Evolutionary conservation across 2,797 vertebrate species (phyloP), one percentile per base, ranked within the genome.

Genomic region (Melanogrammus aeglefinus): DNA sequence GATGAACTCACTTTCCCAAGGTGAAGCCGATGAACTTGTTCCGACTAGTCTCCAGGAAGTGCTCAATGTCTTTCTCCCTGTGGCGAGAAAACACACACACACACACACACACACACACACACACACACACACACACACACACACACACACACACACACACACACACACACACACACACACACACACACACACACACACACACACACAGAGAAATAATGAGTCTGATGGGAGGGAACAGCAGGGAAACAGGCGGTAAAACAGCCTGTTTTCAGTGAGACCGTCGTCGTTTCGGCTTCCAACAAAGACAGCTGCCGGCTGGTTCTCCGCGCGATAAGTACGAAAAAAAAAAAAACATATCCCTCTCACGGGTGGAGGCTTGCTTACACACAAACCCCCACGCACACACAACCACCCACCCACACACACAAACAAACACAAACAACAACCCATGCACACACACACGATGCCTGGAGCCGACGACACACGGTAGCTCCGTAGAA

Each of bases 1-100:
- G 5, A 38, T 73, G 47, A 73, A 96, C 97, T 93, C 91, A 99
- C 98, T 95, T 97, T 75, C 97, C 97, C 83, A 99, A 89, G 0
- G 97, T 98, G 82, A 99, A 99, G 31, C 98, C 98, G 0, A 99
- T 98, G 93, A 99, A 99, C 87, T 99, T 99, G 93, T 97, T 97
- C 77, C 97, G 95, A 86, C 97, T 99, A 0, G 94, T 96, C 86
- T 99, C 97, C 63, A 99, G 93, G 88, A 99, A 99, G 79, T 97
- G 95, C 85, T 99, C 97, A 0, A 99, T 99, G 91, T 99, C 98
- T 70, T 97, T 98, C 92, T 99, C 97, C 87, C 98, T 99, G 93
- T 82, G 82, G 75, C 84, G 16, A 77, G 72, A 84, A 29, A 70
- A 51, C 74, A 78, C 78, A 74, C 44, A 35, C 41, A 27, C 71